Evolutionary conservation across 1,140 invertebrate genomes (phyloP), one percentile per base, ranked within the genome.

Genomic region (Orussus abietinus): DNA sequence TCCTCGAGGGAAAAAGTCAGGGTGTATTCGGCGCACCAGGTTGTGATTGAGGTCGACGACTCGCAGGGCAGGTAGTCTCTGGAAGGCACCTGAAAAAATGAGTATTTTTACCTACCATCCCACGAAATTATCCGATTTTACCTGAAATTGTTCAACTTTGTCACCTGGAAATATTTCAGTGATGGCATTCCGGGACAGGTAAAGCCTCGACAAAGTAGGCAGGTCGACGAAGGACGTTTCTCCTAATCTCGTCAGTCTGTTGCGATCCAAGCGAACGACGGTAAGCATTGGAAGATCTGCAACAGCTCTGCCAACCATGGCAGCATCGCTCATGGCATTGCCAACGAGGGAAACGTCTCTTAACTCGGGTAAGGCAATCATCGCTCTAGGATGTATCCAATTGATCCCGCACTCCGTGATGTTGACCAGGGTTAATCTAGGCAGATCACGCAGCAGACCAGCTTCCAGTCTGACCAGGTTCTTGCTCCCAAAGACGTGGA

Each of bases 141-240:
- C n/a, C n/a, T n/a, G n/a, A n/a, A n/a, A n/a, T n/a, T n/a, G n/a
- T n/a, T n/a, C n/a, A n/a, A n/a, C n/a, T n/a, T n/a, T n/a, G n/a
- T n/a, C n/a, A n/a, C n/a, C 86, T 47, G 83, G 79, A 44, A 83
- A 80, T 31, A 92, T 78, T 52, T 85, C 82, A 5, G 76, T 80
- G 10, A 92, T 89, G 19, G 78, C 70, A 60, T 92, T 92, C 40
- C 80, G 77, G 3, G 84, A 80, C 5, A 93, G 56, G 44, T 81
- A 80, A 17, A 93, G 42, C 38, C 80, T 80, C 34, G 80, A 77
- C 6, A 92, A 68, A 46, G 80, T 78, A 0, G 83, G 79, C 34
- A 90, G 70, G 64, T 92, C 87, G 1, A 88, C 83, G 64, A 93
- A 92, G 1, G 85, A 82, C 0, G 80, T 85, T 66, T 90, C 87